Evolutionary conservation across 2,888 invertebrate genomes (phyloP).

Genomic region (Synergus itoensis): DNA sequence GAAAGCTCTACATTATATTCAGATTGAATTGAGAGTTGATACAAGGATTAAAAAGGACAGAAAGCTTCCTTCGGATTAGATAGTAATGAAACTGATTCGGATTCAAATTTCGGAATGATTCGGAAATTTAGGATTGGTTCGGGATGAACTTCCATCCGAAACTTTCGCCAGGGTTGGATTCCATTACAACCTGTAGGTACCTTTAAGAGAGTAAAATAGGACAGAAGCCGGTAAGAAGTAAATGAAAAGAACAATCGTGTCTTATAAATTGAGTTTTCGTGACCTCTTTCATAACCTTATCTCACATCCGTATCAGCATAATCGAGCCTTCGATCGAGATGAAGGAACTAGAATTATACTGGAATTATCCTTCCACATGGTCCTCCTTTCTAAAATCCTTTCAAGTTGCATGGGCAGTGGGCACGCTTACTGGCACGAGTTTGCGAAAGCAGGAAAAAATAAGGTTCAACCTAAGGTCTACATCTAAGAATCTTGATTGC

Average conservation of each 20-base stretch:
- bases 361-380: constrained; percentile 13
- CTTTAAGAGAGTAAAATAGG: neutral
- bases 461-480: neutral
- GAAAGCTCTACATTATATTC: no score
- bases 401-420: neutral
- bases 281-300: neutral
- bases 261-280: constrained; percentile 8
- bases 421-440: constrained; percentile 4
- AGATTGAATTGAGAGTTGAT: no score
- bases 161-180: no score
- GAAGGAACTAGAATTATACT: constrained; percentile 19
- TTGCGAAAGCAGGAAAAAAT: constrained; percentile 8
- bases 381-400: constrained; percentile 31
- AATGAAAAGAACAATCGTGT: neutral
- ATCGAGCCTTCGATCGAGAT: constrained; percentile 21
- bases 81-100: no score
- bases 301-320: neutral
- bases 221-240: neutral
- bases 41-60: no score
- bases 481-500: constrained; percentile 26
- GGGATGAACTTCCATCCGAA: no score
- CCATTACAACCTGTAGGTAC: no score
- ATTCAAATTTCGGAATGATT: no score
- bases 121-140: no score
- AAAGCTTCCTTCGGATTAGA: no score